Base-by-base conservation (phyloP, 2,888 invertebrate genomes). In the Himalopsyche japonica region DNA sequence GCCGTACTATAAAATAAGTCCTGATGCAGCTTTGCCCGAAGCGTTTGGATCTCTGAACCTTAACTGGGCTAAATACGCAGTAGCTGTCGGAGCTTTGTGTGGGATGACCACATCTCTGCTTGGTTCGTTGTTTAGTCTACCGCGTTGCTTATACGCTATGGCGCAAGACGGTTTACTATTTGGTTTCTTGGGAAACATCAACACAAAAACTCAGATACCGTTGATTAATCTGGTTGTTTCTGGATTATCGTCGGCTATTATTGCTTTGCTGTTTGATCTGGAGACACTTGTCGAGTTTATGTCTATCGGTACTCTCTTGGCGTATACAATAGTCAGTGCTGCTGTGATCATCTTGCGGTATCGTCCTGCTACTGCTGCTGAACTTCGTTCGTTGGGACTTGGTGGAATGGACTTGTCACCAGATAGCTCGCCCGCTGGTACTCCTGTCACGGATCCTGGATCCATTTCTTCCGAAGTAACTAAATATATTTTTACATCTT, bases 251-350 rank as follows among this genome's bases (percentile, higher is more conserved):
- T 95, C 96, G 79, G 96, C 96, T 1, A 83, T 96, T 0, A 95
- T 98, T 87, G 97, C 98, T 5, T 90, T 98, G 64, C 89, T 98
- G 49, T 97, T 98, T 88, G 98, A 98, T 90, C 93, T 98, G 87
- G 95, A 97, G 88, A 97, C 97, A 87, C 92, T 98, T 70, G 97
- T 98, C 0, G 98, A 98, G 89, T 98, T 98, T 89, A 97, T 98
- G 97, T 98, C 98, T 1, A 98, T 98, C 88, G 97, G 97, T 0
- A 97, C 97, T 0, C 92, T 97, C 80, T 90, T 97, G 88, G 97
- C 97, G 0, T 98, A 98, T 89, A 97, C 97, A 1, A 97, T 98
- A 86, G 98, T 98, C 3, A 97, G 97, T 87, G 97, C 97, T 18
- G 96, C 96, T 86, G 97, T 98, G 7, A 97, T 98, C 82, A 95